Evolutionary conservation across 2,797 vertebrate genomes (phyloP).

Genomic region (Thunnus albacares): DNA sequence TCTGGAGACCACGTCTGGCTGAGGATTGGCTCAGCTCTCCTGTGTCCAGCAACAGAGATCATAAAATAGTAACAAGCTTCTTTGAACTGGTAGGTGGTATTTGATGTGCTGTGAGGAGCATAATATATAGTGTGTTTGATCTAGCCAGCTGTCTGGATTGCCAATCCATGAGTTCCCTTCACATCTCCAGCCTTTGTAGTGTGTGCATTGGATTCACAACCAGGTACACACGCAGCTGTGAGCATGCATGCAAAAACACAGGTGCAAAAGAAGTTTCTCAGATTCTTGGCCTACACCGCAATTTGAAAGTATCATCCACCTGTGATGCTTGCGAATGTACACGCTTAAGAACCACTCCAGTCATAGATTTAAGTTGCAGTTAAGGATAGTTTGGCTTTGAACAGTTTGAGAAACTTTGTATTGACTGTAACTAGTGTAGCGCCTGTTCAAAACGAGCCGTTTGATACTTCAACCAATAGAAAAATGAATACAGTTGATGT

Average conservation of each 20-base stretch:
- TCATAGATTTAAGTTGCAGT: background rate
- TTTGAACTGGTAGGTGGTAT: constrained; percentile 75
- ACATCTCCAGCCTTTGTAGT: constrained; percentile 73
- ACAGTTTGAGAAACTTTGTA: constrained; percentile 13
- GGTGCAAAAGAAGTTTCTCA: constrained; percentile 5
- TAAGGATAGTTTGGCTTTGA: background rate
- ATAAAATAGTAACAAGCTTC: constrained; percentile 64
- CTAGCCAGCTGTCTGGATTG: constrained; percentile 44
- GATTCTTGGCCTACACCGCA: background rate
- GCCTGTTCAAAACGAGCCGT: too few relatives aligned
- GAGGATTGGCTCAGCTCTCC: constrained; percentile 16
- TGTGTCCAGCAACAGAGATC: constrained; percentile 49
- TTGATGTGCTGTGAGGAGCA: constrained; percentile 66
- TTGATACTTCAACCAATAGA: too few relatives aligned
- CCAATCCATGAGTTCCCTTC: constrained; percentile 41
- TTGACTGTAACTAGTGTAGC: background rate
- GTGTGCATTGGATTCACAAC: background rate
- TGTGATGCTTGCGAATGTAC: background rate
- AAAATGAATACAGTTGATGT: too few relatives aligned
- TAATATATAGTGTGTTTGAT: constrained; percentile 64
- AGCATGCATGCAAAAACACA: background rate
- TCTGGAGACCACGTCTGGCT: constrained; percentile 27
- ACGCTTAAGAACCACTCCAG: background rate
- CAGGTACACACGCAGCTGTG: constrained; percentile 7
- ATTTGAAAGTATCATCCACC: background rate